Evolutionary conservation across 2,888 invertebrate species (phyloP).

Genomic region (Cataglyphis albicans): DNA sequence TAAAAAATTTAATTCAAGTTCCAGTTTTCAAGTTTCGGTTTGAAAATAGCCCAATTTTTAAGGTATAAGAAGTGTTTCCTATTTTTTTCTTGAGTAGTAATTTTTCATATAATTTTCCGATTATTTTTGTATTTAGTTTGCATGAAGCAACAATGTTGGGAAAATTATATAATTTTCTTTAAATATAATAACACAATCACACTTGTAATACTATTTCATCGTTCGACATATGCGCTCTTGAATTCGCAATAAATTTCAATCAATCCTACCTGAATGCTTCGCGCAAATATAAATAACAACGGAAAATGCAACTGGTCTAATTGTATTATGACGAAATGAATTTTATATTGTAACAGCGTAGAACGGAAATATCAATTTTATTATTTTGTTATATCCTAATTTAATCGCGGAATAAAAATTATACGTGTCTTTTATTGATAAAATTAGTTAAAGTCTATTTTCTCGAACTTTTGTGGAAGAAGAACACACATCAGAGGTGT

Average conservation of each 20-base stretch:
- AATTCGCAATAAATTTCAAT: slow-evolving; percentile 40
- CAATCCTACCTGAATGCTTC: slow-evolving; percentile 16
- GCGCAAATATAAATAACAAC: slow-evolving; percentile 38
- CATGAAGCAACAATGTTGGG: background rate
- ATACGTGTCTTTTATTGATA: background rate
- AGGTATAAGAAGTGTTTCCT: too few relatives aligned
- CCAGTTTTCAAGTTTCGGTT: too few relatives aligned
- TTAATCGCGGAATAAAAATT: background rate
- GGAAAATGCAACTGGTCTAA: slow-evolving; percentile 27
- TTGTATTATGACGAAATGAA: slow-evolving; percentile 26
- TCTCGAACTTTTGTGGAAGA: slow-evolving; percentile 59
- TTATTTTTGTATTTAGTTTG: background rate
- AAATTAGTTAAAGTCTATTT: background rate
- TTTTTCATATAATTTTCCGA: background rate
- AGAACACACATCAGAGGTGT: slow-evolving; percentile 65
- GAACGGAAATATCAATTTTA: slow-evolving; percentile 26
- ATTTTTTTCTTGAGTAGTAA: background rate
- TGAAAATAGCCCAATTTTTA: too few relatives aligned
- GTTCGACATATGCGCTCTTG: background rate
- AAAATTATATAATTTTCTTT: background rate
- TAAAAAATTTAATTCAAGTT: too few relatives aligned
- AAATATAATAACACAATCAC: background rate
- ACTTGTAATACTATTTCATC: slow-evolving; percentile 1
- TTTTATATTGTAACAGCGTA: slow-evolving; percentile 14
- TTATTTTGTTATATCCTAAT: background rate